Conservation (phyloP, 2,888 invertebrate genomes). For the Liposcelis brunnea region DNA sequence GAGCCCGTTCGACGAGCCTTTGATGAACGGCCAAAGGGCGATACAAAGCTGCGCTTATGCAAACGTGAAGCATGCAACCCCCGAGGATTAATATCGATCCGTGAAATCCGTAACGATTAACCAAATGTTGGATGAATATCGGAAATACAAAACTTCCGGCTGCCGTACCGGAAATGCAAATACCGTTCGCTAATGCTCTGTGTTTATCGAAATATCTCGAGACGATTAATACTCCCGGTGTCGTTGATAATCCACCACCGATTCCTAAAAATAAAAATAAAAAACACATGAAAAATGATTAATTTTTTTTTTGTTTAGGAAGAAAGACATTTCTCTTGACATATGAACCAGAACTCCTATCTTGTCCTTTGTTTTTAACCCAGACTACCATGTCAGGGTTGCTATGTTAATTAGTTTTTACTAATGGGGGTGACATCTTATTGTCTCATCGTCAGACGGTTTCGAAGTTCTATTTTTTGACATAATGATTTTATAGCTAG, state of each 20-base stretch:
- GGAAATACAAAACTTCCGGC: constrained; percentile 73
- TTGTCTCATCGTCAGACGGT: too few species aligned
- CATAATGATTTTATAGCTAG: background rate
- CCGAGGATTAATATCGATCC: constrained; percentile 52
- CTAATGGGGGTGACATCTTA: too few species aligned
- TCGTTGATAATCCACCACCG: constrained; percentile 72
- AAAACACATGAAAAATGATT: constrained; percentile 3
- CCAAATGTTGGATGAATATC: constrained; percentile 50
- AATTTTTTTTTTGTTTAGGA: too few species aligned
- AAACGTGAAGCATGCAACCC: constrained; percentile 59
- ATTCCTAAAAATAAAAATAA: constrained; percentile 37
- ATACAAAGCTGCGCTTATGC: constrained; percentile 51
- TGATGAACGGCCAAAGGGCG: constrained; percentile 33
- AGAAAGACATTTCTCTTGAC: too few species aligned
- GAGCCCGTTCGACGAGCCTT: background rate
- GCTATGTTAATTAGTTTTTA: too few species aligned
- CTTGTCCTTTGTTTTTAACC: too few species aligned
- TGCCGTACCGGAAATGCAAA: constrained; percentile 77
- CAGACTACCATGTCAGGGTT: too few species aligned
- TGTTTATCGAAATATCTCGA: constrained; percentile 67
- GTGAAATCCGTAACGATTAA: constrained; percentile 58
- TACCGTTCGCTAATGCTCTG: constrained; percentile 68
- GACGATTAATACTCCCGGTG: constrained; percentile 78
- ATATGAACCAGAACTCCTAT: too few species aligned
- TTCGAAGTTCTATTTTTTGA: background rate